Conservation (phyloP, 2,797 vertebrate genomes). For the Strix occidentalis region DNA sequence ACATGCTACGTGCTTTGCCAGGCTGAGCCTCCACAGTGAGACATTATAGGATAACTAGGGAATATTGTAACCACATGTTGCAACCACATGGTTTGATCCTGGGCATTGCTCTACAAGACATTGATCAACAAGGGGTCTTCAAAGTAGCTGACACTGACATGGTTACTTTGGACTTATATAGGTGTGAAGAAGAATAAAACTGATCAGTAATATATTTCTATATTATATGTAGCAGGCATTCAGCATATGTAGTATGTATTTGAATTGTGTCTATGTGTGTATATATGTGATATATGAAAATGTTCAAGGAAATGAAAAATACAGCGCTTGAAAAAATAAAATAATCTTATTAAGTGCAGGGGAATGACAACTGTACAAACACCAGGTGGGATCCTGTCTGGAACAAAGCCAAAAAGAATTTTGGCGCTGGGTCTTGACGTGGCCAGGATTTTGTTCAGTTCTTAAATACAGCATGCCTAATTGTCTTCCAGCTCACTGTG, state of each 20-base stretch:
- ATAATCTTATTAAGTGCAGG: not conserved
- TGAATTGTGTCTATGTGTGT: not conserved
- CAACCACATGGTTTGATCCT: not conserved
- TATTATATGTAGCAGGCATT: not conserved
- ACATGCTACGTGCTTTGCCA: not conserved
- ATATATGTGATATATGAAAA: not conserved
- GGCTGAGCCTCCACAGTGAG: not conserved
- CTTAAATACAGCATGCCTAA: not conserved
- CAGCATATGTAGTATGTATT: not conserved
- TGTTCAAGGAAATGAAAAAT: slow-evolving; percentile 23
- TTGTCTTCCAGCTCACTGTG: not conserved
- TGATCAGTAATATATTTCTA: not conserved
- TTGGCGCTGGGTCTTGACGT: not conserved
- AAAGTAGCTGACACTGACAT: not conserved
- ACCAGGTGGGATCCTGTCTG: not conserved
- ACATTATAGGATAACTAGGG: slow-evolving; percentile 17
- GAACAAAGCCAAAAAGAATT: not conserved
- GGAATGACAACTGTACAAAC: not conserved
- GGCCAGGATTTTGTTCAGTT: not conserved
- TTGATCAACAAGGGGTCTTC: not conserved
- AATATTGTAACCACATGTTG: slow-evolving; percentile 24
- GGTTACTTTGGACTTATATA: not conserved
- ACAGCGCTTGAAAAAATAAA: slow-evolving; percentile 5
- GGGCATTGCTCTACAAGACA: not conserved
- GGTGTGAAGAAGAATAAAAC: not conserved